Evolutionary conservation across 1,140 invertebrate species (phyloP), one percentile per base, ranked within the genome.

Genomic region (Orussus abietinus): DNA sequence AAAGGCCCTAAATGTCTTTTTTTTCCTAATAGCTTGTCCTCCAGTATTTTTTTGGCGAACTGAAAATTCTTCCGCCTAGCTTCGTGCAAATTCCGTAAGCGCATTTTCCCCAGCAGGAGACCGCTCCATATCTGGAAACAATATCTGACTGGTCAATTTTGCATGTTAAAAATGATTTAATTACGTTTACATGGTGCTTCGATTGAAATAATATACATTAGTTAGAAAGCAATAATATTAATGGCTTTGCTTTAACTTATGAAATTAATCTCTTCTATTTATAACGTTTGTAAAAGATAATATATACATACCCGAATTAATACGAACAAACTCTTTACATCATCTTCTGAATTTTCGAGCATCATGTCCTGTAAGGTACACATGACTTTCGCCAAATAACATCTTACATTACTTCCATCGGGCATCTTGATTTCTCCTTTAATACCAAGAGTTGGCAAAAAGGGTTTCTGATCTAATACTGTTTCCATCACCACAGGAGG

Each of bases 301-400:
- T n/a, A n/a, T n/a, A n/a, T n/a, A 63, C 49, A 48, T 62, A 78
- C 77, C 49, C 63, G 64, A 33, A 85, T 76, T 13, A 90, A 61
- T 42, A 67, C 63, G 43, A 75, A 74, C 15, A 89, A 73, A 43
- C 83, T 81, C 53, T 86, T 86, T 0, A 83, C 89, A 61, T 92
- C 85, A 61, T 90, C 86, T 62, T 85, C 83, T 38, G 72, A 69
- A 30, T 74, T 69, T 22, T 74, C 64, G n/a, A 84, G 59, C 47
- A 88, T 73, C 45, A 76, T 73, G 26, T 70, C 64, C 48, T 84
- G 77, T 3, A 86, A 55, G 37, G 62, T 53, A 11, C 72, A 65
- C 42, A 85, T 72, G 3, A 74, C 55, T 30, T 77, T 62, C 2
- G 72, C 70, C 1, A 88, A 55, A 22, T 65, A 62, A 45, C 73